phyloP scores from a whole-genome alignment of 1,140 invertebrate species.

The Drosophila sp. region DNA sequence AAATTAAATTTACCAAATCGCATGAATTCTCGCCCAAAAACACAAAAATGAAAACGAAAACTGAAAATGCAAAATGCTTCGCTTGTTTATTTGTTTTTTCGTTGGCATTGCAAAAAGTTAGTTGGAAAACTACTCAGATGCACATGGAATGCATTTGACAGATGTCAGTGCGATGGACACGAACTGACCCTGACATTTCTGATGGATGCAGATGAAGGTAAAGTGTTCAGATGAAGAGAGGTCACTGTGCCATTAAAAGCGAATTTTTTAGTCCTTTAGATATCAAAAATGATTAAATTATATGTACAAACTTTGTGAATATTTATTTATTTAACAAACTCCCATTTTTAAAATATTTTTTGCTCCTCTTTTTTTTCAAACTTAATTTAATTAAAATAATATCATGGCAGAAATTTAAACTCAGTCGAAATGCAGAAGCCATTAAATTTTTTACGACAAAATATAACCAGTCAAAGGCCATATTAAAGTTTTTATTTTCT shows the following conservation, averaged over 20 bases:
- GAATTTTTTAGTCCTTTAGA: neutral
- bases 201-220: neutral
- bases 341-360: too few relatives aligned
- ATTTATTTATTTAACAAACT: too few relatives aligned
- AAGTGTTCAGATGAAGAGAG: neutral
- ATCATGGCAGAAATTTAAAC: too few relatives aligned
- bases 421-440: too few relatives aligned
- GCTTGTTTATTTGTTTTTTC: conserved; percentile 13
- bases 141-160: conserved; percentile 39
- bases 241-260: neutral
- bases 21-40: conserved; percentile 26
- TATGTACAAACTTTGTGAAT: too few relatives aligned
- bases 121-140: conserved; percentile 31
- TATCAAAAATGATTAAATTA: too few relatives aligned
- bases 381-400: too few relatives aligned
- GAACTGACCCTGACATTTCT: conserved; percentile 4
- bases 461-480: too few relatives aligned
- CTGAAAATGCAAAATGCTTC: conserved; percentile 24
- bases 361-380: too few relatives aligned
- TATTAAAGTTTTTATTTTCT: too few relatives aligned
- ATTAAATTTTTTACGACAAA: too few relatives aligned
- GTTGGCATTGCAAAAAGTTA: conserved; percentile 34
- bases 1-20: conserved; percentile 53
- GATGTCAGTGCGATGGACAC: conserved; percentile 40
- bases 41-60: conserved; percentile 15